Evolutionary conservation across 1,140 invertebrate species (phyloP), one percentile per base, ranked within the genome.

Genomic region (Pogonomyrmex californicus): DNA sequence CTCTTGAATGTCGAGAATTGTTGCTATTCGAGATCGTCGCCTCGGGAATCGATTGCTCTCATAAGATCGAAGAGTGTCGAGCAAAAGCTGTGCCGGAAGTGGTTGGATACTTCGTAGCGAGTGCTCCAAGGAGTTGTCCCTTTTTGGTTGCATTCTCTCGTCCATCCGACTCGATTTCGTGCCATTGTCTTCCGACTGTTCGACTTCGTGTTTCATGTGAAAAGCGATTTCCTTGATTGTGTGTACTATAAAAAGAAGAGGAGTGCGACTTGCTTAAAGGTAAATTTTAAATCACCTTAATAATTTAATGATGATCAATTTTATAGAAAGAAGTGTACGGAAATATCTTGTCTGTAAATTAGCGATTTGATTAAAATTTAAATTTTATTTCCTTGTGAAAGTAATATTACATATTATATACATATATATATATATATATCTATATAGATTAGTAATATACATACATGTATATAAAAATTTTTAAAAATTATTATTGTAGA

Each of bases 181-280:
- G 56, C 38, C 70, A 89, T 89, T 90, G 76, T 90, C 62, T 85
- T 36, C 7, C 33, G 7, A 79, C 38, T 17, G 77, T 66, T 47
- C 65, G 68, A 62, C 49, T 56, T 54, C 33, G 68, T 88, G 73
- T 63, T 81, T 41, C 63, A 36, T 65, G 86, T 89, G 82, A 86
- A 86, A 81, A 62, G 47, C 87, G 66, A 79, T 85, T 65, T 65
- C 41, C 30, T 23, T 41, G 23, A 33, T 38, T 30, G 81, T 68
- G 66, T 75, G 12, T 58, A 56, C 82, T 49, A 9, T 5, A 14
- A 7, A 3, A 33, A 54, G 54, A 70, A 77, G 73, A 86, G 78
- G 68, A 78, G 73, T 30, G 60, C 38, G 60, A 88, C 47, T 63
- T 60, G 10, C 60, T 33, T n/a, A 47, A 30, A 81, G 68, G 88